Evolutionary conservation across 2,797 vertebrate species (phyloP).

Genomic region (Babyrousa celebensis): DNA sequence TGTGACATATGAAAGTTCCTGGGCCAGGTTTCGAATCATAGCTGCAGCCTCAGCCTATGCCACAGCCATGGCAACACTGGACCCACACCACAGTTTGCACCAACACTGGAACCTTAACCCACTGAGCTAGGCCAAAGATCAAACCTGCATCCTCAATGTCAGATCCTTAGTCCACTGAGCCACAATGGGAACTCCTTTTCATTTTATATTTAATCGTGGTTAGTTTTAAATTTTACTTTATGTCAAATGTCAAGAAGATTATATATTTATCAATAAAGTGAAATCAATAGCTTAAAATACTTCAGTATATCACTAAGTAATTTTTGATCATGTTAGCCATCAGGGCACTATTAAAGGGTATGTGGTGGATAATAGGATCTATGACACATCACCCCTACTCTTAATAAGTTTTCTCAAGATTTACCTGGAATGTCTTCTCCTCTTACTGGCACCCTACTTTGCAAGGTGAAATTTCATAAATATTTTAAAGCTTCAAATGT

Average conservation of each 20-base stretch:
- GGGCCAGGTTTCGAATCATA: too few relatives aligned
- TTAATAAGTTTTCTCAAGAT: neutral
- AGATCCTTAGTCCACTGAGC: too few relatives aligned
- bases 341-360: neutral
- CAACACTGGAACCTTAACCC: too few relatives aligned
- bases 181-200: too few relatives aligned
- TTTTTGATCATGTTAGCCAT: neutral
- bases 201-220: conserved; percentile 18
- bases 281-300: neutral
- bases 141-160: too few relatives aligned
- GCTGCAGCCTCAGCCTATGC: too few relatives aligned
- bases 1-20: too few relatives aligned
- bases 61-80: too few relatives aligned
- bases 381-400: neutral
- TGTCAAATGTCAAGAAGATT: neutral
- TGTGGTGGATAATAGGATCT: neutral
- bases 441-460: neutral
- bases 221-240: conserved; percentile 30
- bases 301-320: too few relatives aligned
- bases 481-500: conserved; percentile 15
- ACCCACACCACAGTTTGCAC: too few relatives aligned
- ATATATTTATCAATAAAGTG: neutral
- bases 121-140: too few relatives aligned
- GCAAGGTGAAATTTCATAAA: conserved; percentile 38
- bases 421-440: neutral